Base-by-base conservation (phyloP, 2,113 vertebrate genomes). In the Monarcha castaneiventris region DNA sequence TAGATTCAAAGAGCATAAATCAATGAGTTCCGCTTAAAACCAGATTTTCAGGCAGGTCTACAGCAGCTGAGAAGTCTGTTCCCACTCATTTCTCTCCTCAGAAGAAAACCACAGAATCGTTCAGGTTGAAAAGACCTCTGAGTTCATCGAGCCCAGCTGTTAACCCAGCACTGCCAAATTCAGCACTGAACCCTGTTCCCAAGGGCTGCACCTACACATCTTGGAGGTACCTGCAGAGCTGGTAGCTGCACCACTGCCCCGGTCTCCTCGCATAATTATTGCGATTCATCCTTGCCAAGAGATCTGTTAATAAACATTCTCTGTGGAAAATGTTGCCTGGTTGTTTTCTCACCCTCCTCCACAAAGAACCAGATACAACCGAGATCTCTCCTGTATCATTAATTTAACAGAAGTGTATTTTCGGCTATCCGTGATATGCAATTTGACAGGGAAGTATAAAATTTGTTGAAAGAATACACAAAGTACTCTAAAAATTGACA, bases 71-170 rank as follows among this genome's bases (percentile, higher is more conserved):
- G 48, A 67, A 84, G 15, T 13, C 54, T 39, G 6, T 43, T 22
- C 15, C 22, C 15, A 25, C 16, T 54, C 1, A 0, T 13, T 87
- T 22, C 17, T 29, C 6, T 63, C 12, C 54, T 54, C 39, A 46
- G 46, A 59, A 25, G 64, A 55, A 74, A 63, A 27, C 20, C 48
- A 13, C n/a, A 52, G 46, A 27, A 9, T 30, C 1, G 0, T 27
- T 62, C 56, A 55, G 11, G 10, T 6, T 54, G 46, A 4, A 55
- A 55, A 62, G 21, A 19, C 3, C 71, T 43, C 35, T 32, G 64
- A 69, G 48, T 11, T 32, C 55, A 17, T 25, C 0, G 0, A 62
- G 46, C 20, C 54, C 69, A 30, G 3, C 4, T 17, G 2, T 6
- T 8, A 29, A 30, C 25, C 39, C 78, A 89, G n/a, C 48, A 21